Conservation (phyloP, 2,113 vertebrate species). For the Symphodus melops region DNA sequence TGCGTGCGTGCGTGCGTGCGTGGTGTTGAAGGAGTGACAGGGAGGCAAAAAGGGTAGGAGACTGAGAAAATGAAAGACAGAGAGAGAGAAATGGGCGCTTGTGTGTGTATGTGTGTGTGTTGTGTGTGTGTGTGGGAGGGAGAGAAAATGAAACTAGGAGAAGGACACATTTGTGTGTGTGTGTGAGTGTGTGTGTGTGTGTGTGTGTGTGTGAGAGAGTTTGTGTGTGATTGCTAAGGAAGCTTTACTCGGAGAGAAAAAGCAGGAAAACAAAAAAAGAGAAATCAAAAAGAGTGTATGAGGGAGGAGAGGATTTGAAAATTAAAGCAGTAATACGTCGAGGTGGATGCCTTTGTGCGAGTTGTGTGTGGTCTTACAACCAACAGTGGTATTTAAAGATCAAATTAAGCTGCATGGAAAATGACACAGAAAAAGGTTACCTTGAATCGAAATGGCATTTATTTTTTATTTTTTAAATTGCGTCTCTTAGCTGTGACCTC, state of each 20-base stretch:
- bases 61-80: constrained; percentile 65
- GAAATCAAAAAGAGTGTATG: constrained; percentile 2
- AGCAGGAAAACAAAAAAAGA: constrained; percentile 23
- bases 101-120: constrained; percentile 24
- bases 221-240: constrained; percentile 50
- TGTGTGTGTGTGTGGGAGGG: constrained; percentile 57
- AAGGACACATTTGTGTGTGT: constrained; percentile 35
- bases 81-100: constrained; percentile 41
- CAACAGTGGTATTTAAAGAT: constrained; percentile 13
- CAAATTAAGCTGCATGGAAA: constrained; percentile 1
- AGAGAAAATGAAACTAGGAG: constrained; percentile 70
- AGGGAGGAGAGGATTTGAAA: background rate
- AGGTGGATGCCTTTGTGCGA: background rate
- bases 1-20: constrained; percentile 2
- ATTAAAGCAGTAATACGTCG: background rate
- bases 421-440: background rate
- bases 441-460: background rate
- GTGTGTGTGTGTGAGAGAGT: constrained; percentile 28
- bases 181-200: no score
- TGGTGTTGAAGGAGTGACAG: constrained; percentile 60
- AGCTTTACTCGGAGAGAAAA: constrained; percentile 32
- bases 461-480: no score
- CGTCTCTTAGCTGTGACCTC: constrained; percentile 5
- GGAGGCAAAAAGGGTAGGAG: constrained; percentile 55
- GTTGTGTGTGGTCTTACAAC: constrained; percentile 5